Percentiles rank a stretch among this genome's conserved stretches.
Conservation (phyloP, 2,888 invertebrate species). For the Halictus quadricinctus region DNA sequence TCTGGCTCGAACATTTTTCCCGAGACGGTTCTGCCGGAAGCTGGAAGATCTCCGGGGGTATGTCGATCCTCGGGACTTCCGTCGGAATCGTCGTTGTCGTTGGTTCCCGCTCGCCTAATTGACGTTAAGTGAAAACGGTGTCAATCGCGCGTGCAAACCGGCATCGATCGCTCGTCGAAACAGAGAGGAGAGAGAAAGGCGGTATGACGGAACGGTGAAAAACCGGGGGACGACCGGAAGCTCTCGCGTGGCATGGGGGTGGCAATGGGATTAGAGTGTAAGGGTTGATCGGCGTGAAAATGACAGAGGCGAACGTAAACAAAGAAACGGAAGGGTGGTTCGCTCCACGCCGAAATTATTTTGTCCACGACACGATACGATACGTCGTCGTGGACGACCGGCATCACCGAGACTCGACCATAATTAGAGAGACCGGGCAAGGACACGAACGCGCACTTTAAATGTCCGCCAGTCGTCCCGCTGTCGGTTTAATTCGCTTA, state of each 20-base stretch:
- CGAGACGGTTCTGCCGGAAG: background rate
- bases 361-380: slow-evolving; percentile 35
- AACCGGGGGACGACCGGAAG: slow-evolving; percentile 1
- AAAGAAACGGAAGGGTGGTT: slow-evolving; percentile 20
- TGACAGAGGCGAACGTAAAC: slow-evolving; percentile 8
- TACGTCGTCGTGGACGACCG: slow-evolving; percentile 49
- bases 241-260: background rate
- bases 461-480: slow-evolving; percentile 74
- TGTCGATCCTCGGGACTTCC: slow-evolving; percentile 6
- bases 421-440: slow-evolving; percentile 79
- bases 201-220: background rate
- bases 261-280: background rate
- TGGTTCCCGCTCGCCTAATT: slow-evolving; percentile 24
- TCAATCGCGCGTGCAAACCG: slow-evolving; percentile 28
- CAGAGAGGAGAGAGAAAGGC: background rate
- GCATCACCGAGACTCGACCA: slow-evolving; percentile 61
- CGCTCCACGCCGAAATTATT: slow-evolving; percentile 49
- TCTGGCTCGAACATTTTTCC: background rate
- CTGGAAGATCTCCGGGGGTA: background rate
- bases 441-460: slow-evolving; percentile 79
- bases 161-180: slow-evolving; percentile 24
- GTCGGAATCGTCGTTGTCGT: background rate
- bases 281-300: slow-evolving; percentile 9
- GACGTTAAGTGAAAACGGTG: slow-evolving; percentile 51
- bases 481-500: slow-evolving; percentile 70